Conservation (phyloP, 1,140 invertebrate genomes). For the Riptortus pedestris region DNA sequence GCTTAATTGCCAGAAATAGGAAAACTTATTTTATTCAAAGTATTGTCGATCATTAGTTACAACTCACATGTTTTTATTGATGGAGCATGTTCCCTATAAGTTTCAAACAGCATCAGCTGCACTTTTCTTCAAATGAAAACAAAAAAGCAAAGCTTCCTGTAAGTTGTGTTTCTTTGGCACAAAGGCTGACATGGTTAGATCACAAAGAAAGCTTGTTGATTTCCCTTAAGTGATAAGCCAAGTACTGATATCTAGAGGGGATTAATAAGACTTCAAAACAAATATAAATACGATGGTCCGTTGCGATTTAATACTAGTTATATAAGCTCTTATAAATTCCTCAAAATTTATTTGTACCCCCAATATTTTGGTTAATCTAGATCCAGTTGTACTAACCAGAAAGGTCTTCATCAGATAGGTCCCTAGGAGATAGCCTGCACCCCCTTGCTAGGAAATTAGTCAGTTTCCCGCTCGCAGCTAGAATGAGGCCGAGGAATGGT, state of each 20-base stretch:
- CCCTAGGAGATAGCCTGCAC: conserved; percentile 54
- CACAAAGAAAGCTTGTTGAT: not conserved
- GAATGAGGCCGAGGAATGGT: conserved; percentile 86
- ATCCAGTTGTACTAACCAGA: too few species aligned
- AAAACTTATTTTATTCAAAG: not conserved
- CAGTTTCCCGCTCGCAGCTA: conserved; percentile 71
- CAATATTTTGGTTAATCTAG: too few species aligned
- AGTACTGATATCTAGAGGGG: too few species aligned
- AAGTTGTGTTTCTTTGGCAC: not conserved
- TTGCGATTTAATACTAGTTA: too few species aligned
- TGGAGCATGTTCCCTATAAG: not conserved
- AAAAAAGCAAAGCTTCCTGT: not conserved
- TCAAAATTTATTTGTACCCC: too few species aligned
- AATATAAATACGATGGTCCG: too few species aligned
- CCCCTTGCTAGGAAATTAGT: conserved; percentile 56
- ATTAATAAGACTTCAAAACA: too few species aligned
- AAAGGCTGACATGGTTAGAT: not conserved
- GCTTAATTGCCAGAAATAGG: not conserved
- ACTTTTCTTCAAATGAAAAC: not conserved
- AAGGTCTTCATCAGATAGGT: conserved; percentile 56
- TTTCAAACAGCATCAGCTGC: not conserved
- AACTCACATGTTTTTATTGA: not conserved
- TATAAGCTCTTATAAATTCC: too few species aligned
- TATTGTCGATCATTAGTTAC: not conserved
- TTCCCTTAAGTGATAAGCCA: too few species aligned